These are phyloP conservation scores for Hafferia zeledoni DNA, from an alignment of 2,797 vertebrate species.

Conservation along the genomic window DNA sequence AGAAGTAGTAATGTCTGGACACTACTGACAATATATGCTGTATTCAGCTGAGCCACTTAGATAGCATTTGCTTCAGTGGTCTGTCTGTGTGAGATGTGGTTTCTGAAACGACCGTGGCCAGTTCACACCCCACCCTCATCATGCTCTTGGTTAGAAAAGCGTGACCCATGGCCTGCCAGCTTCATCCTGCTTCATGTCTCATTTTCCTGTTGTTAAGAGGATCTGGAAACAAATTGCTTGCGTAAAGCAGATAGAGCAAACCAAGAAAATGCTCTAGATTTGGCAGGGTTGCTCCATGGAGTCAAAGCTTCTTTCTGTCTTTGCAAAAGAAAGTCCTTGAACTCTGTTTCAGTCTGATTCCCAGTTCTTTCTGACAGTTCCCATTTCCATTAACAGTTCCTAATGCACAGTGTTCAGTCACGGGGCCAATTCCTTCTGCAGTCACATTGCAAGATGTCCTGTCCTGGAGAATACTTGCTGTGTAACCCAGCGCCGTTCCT, in stretches of 20 bases:
- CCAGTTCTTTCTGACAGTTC: not conserved
- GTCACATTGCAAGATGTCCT: not conserved
- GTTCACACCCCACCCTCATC: no score
- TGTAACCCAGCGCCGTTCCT: not conserved
- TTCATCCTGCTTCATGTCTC: not conserved
- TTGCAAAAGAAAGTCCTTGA: conserved; percentile 2
- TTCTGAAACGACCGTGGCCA: not conserved
- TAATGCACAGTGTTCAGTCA: not conserved
- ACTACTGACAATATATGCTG: not conserved
- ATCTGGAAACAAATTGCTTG: not conserved
- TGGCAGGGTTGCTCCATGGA: not conserved
- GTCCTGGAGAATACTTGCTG: not conserved
- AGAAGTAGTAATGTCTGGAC: not conserved
- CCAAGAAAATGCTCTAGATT: not conserved
- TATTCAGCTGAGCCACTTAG: not conserved
- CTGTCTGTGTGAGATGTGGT: not conserved
- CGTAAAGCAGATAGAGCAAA: not conserved
- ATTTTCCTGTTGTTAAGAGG: not conserved
- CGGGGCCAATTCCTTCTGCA: not conserved
- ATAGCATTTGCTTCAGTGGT: not conserved
- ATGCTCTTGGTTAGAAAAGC: not conserved
- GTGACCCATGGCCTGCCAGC: not conserved
- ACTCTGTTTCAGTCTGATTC: not conserved
- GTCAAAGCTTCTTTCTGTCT: not conserved
- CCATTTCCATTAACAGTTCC: not conserved